Evolutionary conservation across 2,888 invertebrate genomes (phyloP).

Genomic region (Lasioglossum marginatum): DNA sequence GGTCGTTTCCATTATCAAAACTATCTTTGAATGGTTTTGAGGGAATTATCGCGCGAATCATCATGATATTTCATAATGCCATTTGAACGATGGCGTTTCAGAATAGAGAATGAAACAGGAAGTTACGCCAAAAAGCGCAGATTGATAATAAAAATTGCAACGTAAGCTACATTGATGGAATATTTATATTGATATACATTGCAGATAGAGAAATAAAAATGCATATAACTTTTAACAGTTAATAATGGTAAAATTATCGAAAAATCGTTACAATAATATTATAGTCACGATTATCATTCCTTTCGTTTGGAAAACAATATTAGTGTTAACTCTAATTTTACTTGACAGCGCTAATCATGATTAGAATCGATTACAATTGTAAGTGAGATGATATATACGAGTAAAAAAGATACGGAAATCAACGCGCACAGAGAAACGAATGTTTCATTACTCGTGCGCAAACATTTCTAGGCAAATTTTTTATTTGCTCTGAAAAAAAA

Average conservation of each 20-base stretch:
- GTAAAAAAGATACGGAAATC: slow-evolving; percentile 19
- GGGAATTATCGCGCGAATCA: slow-evolving; percentile 31
- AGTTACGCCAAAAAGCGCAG: slow-evolving; percentile 68
- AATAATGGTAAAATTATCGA: slow-evolving; percentile 58
- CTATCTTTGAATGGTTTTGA: slow-evolving; percentile 35
- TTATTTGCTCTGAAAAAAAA: not conserved
- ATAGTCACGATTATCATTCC: slow-evolving; percentile 48
- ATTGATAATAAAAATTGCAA: slow-evolving; percentile 54
- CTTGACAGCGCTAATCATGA: slow-evolving; percentile 30
- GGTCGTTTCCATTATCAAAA: slow-evolving; percentile 26
- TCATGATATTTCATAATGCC: slow-evolving; percentile 46
- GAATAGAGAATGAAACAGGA: slow-evolving; percentile 53
- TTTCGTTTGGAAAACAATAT: slow-evolving; percentile 42
- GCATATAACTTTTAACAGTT: slow-evolving; percentile 63
- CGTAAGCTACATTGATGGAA: slow-evolving; percentile 55
- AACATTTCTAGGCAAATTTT: slow-evolving; percentile 4
- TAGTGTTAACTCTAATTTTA: slow-evolving; percentile 43
- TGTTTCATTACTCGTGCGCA: slow-evolving; percentile 28
- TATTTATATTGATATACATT: slow-evolving; percentile 67
- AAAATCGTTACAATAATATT: slow-evolving; percentile 56
- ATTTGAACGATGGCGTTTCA: slow-evolving; percentile 49
- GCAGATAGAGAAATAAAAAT: slow-evolving; percentile 58
- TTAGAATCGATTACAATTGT: slow-evolving; percentile 20
- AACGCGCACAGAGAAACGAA: slow-evolving; percentile 42
- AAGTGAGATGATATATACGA: slow-evolving; percentile 17